Conservation (phyloP, 2,888 invertebrate species). For the Anthophora plumipes region DNA sequence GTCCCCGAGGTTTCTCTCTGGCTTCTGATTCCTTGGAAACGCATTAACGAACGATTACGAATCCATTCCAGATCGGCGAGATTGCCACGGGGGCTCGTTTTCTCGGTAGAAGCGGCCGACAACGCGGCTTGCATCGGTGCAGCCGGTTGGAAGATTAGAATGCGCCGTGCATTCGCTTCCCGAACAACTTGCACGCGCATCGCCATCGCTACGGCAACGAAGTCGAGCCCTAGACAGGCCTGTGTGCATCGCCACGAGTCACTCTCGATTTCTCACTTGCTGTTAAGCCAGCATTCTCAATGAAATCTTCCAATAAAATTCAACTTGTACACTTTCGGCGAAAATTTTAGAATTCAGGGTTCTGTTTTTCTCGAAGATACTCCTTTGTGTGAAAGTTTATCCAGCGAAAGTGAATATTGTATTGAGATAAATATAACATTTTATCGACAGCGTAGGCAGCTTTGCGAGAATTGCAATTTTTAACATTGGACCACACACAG, state of each 20-base stretch:
- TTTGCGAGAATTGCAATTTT: not conserved
- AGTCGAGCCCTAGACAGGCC: not conserved
- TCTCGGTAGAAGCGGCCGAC: conserved; percentile 32
- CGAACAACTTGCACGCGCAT: conserved; percentile 34
- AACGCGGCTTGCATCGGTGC: conserved; percentile 40
- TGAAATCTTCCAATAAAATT: not conserved
- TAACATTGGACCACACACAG: not conserved
- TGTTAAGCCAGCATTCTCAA: not conserved
- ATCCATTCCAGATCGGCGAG: conserved; percentile 52
- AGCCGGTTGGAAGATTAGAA: conserved; percentile 55
- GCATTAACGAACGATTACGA: conserved; percentile 53
- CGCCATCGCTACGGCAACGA: not conserved
- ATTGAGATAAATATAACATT: too few relatives aligned
- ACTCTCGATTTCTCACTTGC: conserved; percentile 35
- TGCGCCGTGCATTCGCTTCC: conserved; percentile 46
- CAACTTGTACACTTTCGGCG: too few relatives aligned
- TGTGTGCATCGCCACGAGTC: not conserved
- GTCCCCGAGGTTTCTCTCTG: too few relatives aligned
- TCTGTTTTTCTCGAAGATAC: too few relatives aligned
- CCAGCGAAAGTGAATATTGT: not conserved
- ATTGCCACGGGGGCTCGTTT: conserved; percentile 44
- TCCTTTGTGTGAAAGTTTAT: too few relatives aligned
- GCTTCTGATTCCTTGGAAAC: conserved; percentile 30
- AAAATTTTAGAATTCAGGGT: too few relatives aligned
- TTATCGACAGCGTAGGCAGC: not conserved